Conservation (phyloP, 2,888 invertebrate genomes). For the Lucinisca nassula region DNA sequence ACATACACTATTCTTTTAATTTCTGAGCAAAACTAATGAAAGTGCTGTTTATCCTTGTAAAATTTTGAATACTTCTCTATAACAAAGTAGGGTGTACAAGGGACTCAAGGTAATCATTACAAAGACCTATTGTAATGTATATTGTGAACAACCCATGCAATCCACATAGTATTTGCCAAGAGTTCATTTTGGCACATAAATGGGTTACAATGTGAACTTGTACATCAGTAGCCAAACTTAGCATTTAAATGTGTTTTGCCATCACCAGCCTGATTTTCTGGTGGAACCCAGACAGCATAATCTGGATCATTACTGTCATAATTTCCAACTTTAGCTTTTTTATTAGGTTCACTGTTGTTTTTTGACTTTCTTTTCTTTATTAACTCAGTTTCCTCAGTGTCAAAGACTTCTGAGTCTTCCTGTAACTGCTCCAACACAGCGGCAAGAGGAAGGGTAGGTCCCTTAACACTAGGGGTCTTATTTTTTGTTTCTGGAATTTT, state of each 20-base stretch:
- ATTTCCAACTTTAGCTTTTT: slow-evolving; percentile 33
- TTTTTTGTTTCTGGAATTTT: not conserved
- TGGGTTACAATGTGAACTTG: no score
- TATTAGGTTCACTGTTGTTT: slow-evolving; percentile 9
- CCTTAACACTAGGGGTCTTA: slow-evolving; percentile 2
- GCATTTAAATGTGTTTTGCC: slow-evolving; percentile 93
- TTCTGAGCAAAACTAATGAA: no score
- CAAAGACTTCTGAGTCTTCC: slow-evolving; percentile 37
- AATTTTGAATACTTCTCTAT: no score
- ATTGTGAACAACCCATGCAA: no score
- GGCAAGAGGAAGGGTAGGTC: slow-evolving; percentile 61
- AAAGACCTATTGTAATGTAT: no score
- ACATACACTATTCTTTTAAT: no score
- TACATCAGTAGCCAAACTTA: slow-evolving; percentile 92
- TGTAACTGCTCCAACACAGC: slow-evolving; percentile 67
- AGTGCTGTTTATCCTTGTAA: no score
- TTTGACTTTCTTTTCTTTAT: slow-evolving; percentile 44
- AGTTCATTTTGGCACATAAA: no score
- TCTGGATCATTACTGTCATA: slow-evolving; percentile 88
- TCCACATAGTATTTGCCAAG: no score
- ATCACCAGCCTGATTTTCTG: slow-evolving; percentile 92
- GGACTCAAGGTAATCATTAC: no score
- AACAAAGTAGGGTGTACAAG: no score
- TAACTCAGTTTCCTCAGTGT: not conserved
- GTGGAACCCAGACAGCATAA: slow-evolving; percentile 94